Base-by-base conservation (phyloP, 2,797 vertebrate species). In the Scarus forsteni region DNA sequence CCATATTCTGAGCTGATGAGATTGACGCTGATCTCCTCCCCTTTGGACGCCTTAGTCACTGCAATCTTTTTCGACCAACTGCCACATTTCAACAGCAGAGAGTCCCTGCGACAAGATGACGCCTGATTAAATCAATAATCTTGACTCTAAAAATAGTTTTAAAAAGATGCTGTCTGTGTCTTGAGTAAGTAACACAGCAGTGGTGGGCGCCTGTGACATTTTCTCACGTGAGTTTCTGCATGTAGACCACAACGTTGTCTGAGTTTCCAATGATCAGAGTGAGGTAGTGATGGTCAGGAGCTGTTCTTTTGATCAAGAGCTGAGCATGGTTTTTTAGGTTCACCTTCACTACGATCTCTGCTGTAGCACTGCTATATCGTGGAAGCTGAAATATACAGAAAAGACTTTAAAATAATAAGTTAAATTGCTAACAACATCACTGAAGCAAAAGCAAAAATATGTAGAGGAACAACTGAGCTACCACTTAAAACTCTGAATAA, bases 1-100 rank as follows among this genome's bases (percentile, higher is more conserved):
- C 98, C 97, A 63, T 96, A 99, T 84, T 98, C 96, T 90, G 97
- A 98, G 90, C 97, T 99, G 85, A 99, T 97, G 82, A 99, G 90
- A 93, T 97, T 94, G 88, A 98, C 88, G 85, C 91, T 96, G 83
- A 99, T 92, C 61, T 97, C 95, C 60, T 96, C 94, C 91, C 96
- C 96, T 76, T 91, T 93, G 12, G 91, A 81, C 80, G 94, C 84
- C 92, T 95, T 96, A 49, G 78, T 83, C 64, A 99, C 95, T 75
- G 97, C 95, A 65, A 97, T 93, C 92, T 96, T 99, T 92, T 95
- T 99, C 0, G 86, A 91, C 97, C 97, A 99, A 62, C 89, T 95
- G 48, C 96, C 95, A 84, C 84, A 80, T 91, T 95, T 99, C 75
- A 98, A 68, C 66, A 99, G 90, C 77, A 93, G 45, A 38, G 88